A percentile compares a stretch with the other conserved stretches of the same genome.
phyloP scores from a whole-genome alignment of 2,113 vertebrate genomes.

The Elgaria multicarinata region DNA sequence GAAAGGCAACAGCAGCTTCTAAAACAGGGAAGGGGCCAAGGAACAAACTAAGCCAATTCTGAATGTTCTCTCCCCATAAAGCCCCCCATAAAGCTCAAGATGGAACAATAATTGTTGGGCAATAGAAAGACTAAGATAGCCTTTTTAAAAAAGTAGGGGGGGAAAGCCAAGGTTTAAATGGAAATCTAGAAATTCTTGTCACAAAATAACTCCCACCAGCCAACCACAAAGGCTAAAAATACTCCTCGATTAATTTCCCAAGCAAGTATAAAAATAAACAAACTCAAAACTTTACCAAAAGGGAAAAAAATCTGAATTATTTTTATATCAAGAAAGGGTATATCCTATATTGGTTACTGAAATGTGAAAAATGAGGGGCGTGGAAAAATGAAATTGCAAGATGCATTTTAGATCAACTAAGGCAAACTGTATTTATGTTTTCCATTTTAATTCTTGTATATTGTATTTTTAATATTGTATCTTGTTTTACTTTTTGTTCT shows the following conservation, averaged over 20 bases:
- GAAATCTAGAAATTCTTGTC: slow-evolving; percentile 78
- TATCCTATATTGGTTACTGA: slow-evolving; percentile 5
- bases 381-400: slow-evolving; percentile 23
- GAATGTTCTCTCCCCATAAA: neutral
- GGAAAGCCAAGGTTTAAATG: slow-evolving; percentile 61
- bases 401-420: neutral
- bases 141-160: slow-evolving; percentile 8
- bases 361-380: neutral
- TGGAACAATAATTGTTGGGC: slow-evolving; percentile 66
- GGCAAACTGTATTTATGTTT: neutral
- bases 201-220: slow-evolving; percentile 76
- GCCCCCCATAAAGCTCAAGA: slow-evolving; percentile 56
- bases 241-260: slow-evolving; percentile 72
- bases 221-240: slow-evolving; percentile 80
- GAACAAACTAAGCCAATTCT: neutral
- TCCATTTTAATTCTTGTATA: neutral
- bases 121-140: slow-evolving; percentile 38
- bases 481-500: neutral
- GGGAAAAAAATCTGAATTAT: slow-evolving; percentile 51
- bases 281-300: slow-evolving; percentile 52
- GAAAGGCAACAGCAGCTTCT: slow-evolving; percentile 36
- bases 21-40: slow-evolving; percentile 36
- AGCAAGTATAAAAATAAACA: slow-evolving; percentile 63
- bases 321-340: slow-evolving; percentile 31
- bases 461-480: neutral